These are phyloP conservation scores for Drosophila mayri DNA, from an alignment of 1,140 invertebrate genomes.

Conservation along the genomic window DNA sequence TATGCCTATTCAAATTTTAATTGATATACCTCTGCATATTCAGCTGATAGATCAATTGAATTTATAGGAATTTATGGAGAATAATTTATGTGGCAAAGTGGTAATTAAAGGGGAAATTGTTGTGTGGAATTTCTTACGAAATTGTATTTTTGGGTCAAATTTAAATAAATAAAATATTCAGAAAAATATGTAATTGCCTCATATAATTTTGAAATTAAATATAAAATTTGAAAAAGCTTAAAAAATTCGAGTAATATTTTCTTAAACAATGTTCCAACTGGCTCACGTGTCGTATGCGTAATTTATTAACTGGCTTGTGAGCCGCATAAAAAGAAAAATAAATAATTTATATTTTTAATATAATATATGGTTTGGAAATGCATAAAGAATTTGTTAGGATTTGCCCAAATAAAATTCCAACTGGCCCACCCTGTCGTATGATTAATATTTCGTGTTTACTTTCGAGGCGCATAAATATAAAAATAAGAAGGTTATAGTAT, in stretches of 20 bases:
- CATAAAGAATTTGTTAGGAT: too few species aligned
- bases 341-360: too few species aligned
- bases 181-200: too few species aligned
- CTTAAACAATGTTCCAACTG: not conserved
- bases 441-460: not conserved
- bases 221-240: not conserved
- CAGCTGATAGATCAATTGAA: not conserved
- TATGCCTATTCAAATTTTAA: conserved; percentile 11
- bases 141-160: too few species aligned
- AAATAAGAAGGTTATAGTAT: not conserved
- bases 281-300: not conserved
- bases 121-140: not conserved
- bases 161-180: not conserved
- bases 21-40: not conserved
- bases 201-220: not conserved
- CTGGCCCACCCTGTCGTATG: not conserved
- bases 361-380: too few species aligned
- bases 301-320: not conserved
- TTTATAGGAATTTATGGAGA: not conserved
- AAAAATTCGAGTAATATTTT: too few species aligned
- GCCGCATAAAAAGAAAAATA: too few species aligned
- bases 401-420: not conserved
- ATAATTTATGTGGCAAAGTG: not conserved
- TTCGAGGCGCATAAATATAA: not conserved
- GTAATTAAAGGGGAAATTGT: too few species aligned